phyloP scores from a whole-genome alignment of 2,113 vertebrate species.

The Paramormyrops kingsleyae region DNA sequence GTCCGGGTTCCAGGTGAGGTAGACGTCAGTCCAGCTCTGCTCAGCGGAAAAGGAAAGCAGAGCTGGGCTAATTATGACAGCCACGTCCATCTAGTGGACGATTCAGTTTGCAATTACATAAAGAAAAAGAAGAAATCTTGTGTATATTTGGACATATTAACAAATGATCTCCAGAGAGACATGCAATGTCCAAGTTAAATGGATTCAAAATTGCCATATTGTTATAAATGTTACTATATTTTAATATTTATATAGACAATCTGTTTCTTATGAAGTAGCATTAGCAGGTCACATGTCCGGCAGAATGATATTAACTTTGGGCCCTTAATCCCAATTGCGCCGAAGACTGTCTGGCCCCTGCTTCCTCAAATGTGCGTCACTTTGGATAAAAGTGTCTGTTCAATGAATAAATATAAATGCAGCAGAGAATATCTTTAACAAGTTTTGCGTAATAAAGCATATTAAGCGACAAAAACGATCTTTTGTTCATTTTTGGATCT shows the following conservation, averaged over 20 bases:
- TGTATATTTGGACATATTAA: background rate
- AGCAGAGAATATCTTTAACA: background rate
- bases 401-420: background rate
- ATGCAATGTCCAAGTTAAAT: background rate
- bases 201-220: background rate
- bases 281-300: background rate
- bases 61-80: background rate
- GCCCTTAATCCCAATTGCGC: background rate
- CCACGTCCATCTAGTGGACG: background rate
- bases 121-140: background rate
- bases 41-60: background rate
- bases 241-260: background rate
- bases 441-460: background rate
- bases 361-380: background rate
- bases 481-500: background rate
- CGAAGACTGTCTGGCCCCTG: background rate
- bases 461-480: background rate
- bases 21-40: constrained; percentile 74
- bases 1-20: constrained; percentile 75
- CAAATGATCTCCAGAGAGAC: background rate
- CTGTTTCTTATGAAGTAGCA: background rate
- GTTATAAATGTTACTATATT: background rate
- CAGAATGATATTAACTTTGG: background rate
- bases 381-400: background rate
- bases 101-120: background rate